These are phyloP conservation scores for Cotesia vestalis DNA, from an alignment of 1,140 invertebrate species.

Conservation along the genomic window DNA sequence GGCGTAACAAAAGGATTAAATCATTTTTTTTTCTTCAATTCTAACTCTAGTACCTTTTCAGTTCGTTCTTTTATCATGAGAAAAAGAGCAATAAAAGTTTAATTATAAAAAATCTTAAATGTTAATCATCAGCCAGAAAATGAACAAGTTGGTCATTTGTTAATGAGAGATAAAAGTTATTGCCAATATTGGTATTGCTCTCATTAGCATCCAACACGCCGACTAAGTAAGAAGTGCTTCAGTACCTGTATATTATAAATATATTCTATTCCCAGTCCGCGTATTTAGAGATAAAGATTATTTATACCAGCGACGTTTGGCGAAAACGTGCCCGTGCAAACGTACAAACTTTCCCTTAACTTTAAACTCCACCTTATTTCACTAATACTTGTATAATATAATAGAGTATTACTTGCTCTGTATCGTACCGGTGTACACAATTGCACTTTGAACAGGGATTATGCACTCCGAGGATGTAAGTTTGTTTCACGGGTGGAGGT, in stretches of 20 bases:
- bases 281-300: constrained; percentile 37
- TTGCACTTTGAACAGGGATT: constrained; percentile 21
- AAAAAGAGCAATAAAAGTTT: not conserved
- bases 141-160: not conserved
- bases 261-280: constrained; percentile 28
- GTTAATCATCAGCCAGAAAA: no score
- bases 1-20: not conserved
- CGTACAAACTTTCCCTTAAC: constrained; percentile 27
- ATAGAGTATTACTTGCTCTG: not conserved
- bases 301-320: constrained; percentile 27
- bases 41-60: no score
- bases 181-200: not conserved
- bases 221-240: not conserved
- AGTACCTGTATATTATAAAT: no score
- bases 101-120: not conserved
- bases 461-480: constrained; percentile 10
- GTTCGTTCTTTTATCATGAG: not conserved
- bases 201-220: constrained; percentile 28
- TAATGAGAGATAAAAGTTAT: not conserved
- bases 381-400: not conserved
- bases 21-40: not conserved
- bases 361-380: constrained; percentile 5
- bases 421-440: constrained; percentile 29
- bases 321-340: constrained; percentile 31
- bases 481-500: constrained; percentile 27